Percentiles rank a stretch among this genome's conserved stretches.
Conservation (phyloP, 1,140 invertebrate genomes). For the Leucophenga varia region DNA sequence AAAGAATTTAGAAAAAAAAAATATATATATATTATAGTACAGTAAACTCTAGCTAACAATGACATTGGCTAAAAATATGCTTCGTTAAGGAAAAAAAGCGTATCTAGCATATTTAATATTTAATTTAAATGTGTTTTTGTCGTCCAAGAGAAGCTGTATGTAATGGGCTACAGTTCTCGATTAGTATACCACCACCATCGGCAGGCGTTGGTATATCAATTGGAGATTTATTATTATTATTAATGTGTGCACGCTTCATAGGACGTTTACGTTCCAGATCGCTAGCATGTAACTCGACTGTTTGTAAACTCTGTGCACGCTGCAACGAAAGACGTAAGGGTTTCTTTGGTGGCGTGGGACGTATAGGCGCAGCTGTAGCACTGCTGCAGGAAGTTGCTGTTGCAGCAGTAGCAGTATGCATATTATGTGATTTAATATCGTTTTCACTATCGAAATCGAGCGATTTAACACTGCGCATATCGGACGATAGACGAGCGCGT, state of each 20-base stretch:
- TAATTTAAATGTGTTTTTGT: slow-evolving; percentile 38
- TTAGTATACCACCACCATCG: slow-evolving; percentile 25
- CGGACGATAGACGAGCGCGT: slow-evolving; percentile 49
- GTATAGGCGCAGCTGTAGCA: slow-evolving; percentile 56
- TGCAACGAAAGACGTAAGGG: slow-evolving; percentile 78
- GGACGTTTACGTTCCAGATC: slow-evolving; percentile 46
- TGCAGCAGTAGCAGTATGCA: no score
- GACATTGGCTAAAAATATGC: no score
- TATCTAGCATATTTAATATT: no score
- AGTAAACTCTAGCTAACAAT: no score
- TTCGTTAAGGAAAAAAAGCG: no score
- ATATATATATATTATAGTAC: no score
- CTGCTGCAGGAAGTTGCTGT: no score
- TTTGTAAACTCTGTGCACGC: slow-evolving; percentile 76
- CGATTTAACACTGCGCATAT: slow-evolving; percentile 66
- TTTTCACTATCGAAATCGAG: slow-evolving; percentile 64
- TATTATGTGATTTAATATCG: slow-evolving; percentile 42
- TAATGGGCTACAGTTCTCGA: slow-evolving; percentile 39
- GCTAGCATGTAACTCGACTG: slow-evolving; percentile 59
- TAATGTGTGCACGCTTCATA: slow-evolving; percentile 45
- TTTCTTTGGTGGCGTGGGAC: slow-evolving; percentile 80
- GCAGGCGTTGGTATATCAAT: slow-evolving; percentile 20
- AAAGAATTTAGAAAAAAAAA: slow-evolving; percentile 9
- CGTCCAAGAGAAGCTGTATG: slow-evolving; percentile 51
- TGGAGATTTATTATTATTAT: slow-evolving; percentile 33